phyloP scores from a whole-genome alignment of 2,888 invertebrate species.

The Timandra comae region DNA sequence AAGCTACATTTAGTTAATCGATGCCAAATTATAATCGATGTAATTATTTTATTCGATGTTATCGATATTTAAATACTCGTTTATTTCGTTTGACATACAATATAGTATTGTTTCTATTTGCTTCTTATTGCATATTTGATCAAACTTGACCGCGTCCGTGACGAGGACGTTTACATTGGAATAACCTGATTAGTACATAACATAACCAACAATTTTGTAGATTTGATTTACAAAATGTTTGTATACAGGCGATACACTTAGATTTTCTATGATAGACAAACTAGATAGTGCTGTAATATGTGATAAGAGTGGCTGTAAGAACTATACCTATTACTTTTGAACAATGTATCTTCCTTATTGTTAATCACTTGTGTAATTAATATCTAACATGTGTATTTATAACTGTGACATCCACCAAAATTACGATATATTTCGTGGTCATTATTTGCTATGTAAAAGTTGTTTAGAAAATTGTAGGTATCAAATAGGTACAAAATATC shows the following conservation, averaged over 20 bases:
- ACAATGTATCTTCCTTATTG: constrained; percentile 48
- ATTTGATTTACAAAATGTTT: constrained; percentile 48
- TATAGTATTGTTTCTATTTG: constrained; percentile 29
- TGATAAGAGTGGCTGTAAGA: constrained; percentile 76
- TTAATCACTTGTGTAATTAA: constrained; percentile 25
- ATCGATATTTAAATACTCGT: constrained; percentile 9
- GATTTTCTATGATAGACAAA: constrained; percentile 73
- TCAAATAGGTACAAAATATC: constrained; percentile 59
- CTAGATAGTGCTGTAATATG: constrained; percentile 66
- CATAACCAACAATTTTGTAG: constrained; percentile 63
- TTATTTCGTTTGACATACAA: constrained; percentile 20
- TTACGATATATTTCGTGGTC: constrained; percentile 24
- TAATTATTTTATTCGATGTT: constrained; percentile 26
- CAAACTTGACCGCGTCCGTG: constrained; percentile 52
- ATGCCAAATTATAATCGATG: constrained; percentile 66
- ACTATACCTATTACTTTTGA: constrained; percentile 47
- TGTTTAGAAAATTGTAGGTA: constrained; percentile 50
- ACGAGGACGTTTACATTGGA: constrained; percentile 4
- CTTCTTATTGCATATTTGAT: constrained; percentile 49
- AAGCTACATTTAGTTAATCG: constrained; percentile 61
- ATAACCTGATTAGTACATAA: constrained; percentile 33
- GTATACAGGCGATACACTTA: constrained; percentile 65
- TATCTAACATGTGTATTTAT: constrained; percentile 14
- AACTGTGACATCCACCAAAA: constrained; percentile 28
- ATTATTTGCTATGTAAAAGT: constrained; percentile 43